A percentile compares a stretch with the other conserved stretches of the same genome.
Conservation (phyloP, 2,888 invertebrate species). For the Ectemnius lituratus region DNA sequence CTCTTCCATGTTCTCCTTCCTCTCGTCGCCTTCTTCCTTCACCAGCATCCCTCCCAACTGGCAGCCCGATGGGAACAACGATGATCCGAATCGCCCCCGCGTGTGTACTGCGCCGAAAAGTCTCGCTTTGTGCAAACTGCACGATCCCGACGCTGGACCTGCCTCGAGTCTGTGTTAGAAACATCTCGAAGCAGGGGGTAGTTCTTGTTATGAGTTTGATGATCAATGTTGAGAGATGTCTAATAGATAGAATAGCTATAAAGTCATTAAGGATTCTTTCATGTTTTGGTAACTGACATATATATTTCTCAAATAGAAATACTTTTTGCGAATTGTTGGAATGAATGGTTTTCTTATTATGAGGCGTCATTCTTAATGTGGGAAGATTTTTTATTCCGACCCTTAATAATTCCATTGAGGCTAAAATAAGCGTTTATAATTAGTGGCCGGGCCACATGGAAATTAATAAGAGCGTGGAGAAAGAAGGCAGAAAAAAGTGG, state of each 20-base stretch:
- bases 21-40: not conserved
- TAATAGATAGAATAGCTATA: not conserved
- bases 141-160: not conserved
- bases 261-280: too few species aligned
- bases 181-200: not conserved
- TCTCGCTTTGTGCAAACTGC: constrained; percentile 3
- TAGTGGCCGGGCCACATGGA: not conserved
- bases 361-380: too few species aligned
- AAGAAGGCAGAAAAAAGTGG: too few species aligned
- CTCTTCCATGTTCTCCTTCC: constrained; percentile 5
- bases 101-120: not conserved
- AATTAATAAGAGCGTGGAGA: not conserved
- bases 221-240: not conserved
- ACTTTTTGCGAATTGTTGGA: too few species aligned
- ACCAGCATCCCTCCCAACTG: not conserved
- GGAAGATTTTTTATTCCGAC: too few species aligned
- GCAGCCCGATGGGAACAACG: constrained; percentile 1
- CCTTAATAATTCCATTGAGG: too few species aligned
- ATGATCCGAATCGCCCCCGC: not conserved
- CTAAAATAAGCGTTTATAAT: too few species aligned
- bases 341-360: too few species aligned
- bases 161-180: too few species aligned
- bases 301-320: too few species aligned
- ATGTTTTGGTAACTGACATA: too few species aligned
- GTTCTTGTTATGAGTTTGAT: not conserved